Evolutionary conservation across 2,888 invertebrate species (phyloP), one percentile per base, ranked within the genome.

Genomic region (Gari tellinella): DNA sequence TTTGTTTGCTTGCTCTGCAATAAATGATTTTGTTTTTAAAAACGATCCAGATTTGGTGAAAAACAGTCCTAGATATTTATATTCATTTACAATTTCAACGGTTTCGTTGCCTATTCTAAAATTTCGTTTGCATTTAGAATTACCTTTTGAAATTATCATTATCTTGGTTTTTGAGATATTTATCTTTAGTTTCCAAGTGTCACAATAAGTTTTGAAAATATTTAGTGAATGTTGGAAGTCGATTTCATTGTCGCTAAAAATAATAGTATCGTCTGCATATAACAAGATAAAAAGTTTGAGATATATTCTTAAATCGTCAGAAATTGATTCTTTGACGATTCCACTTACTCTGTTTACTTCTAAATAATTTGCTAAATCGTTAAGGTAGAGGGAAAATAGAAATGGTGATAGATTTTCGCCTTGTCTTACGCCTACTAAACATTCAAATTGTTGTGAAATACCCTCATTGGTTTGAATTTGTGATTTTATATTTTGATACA

Each of bases 401-500:
- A 66, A 19, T 12, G 63, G 78, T 1, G 70, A 70, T 40, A 73
- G 17, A 26, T 65, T 65, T 61, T 72, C 72, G 1, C 69, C 69
- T 61, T 75, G 72, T 49, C 69, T 41, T n/a, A 69, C 43, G 7
- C 69, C 69, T 7, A 41, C 15, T 7, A 26, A 45, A 43, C 67
- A 60, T 17, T 15, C 38, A 52, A 80, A 76, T 26, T 43, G 61
- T 15, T 51, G 41, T 21, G 67, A 61, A 5, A n/a, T 21, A 10
- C 46, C 23, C 2, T 40, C 48, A 40, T 65, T 56, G 14, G 43
- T 41, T 23, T 23, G 49, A 26, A 73, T 48, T 23, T 67, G 70
- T 26, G 80, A 70, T 51, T 70, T 73, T 4, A 76, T 68, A 53
- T 63, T 58, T 25, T 38, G 10, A 43, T 72, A 72, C 56, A 72